These are phyloP conservation scores for Hyperopisus bebe DNA, from an alignment of 2,113 vertebrate genomes.

Conservation along the genomic window DNA sequence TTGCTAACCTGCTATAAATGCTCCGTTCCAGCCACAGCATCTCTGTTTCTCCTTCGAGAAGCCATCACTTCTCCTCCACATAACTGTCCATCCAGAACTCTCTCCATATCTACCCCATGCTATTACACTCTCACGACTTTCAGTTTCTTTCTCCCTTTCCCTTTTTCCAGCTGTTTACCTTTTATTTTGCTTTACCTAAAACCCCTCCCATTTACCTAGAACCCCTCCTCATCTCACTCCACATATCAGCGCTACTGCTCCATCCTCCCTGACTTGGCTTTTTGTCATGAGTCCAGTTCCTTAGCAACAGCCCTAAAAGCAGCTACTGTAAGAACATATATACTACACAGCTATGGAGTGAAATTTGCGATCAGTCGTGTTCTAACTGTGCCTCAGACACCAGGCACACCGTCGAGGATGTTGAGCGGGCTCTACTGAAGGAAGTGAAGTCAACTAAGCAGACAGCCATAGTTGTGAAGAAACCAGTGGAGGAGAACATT, in stretches of 20 bases:
- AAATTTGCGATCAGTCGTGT: background rate
- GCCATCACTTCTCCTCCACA: background rate
- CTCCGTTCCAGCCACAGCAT: background rate
- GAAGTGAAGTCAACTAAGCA: conserved; percentile 78
- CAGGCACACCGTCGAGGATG: conserved; percentile 63
- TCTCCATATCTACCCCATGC: background rate
- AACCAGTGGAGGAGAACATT: conserved; percentile 75
- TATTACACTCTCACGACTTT: background rate
- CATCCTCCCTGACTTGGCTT: background rate
- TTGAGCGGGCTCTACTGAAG: conserved; percentile 74
- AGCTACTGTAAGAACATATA: background rate
- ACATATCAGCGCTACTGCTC: background rate
- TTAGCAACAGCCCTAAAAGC: background rate
- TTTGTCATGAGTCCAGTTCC: background rate
- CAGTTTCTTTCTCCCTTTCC: background rate
- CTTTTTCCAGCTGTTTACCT: background rate
- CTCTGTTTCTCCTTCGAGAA: background rate
- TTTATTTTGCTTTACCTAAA: background rate
- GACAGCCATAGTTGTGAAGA: conserved; percentile 74
- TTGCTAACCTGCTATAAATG: background rate
- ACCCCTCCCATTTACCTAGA: background rate
- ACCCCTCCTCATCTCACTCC: background rate
- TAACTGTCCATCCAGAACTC: background rate
- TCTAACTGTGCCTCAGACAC: conserved; percentile 63
- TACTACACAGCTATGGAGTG: background rate